Percentiles rank a stretch among this genome's conserved stretches.
Conservation (phyloP, 2,113 vertebrate genomes). For the Tor tambroides region DNA sequence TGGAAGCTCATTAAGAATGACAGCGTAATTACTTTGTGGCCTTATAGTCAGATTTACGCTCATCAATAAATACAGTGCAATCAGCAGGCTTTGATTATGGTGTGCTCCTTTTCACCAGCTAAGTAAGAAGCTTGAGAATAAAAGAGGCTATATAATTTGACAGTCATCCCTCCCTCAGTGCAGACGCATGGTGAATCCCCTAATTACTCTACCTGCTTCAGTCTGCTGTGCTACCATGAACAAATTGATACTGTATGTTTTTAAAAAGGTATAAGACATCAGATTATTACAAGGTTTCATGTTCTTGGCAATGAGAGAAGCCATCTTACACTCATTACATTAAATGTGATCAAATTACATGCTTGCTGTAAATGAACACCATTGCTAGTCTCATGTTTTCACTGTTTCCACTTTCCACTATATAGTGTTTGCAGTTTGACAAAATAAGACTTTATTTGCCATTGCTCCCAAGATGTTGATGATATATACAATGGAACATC, state of each 20-base stretch:
- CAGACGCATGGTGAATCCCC: conserved; percentile 6
- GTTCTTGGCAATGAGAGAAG: background rate
- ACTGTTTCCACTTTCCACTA: background rate
- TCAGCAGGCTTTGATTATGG: conserved; percentile 68
- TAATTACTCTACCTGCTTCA: conserved; percentile 12
- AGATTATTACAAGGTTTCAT: background rate
- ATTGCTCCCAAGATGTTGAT: background rate
- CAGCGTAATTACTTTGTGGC: conserved; percentile 68
- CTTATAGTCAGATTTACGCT: conserved; percentile 70
- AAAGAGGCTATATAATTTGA: conserved; percentile 61
- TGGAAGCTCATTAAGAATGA: conserved; percentile 64
- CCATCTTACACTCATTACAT: background rate
- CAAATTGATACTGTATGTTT: conserved; percentile 5
- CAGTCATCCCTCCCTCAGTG: background rate
- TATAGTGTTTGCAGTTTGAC: background rate
- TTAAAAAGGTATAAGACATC: background rate
- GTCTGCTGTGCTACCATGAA: conserved; percentile 5
- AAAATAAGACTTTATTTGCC: background rate
- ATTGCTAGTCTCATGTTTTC: background rate
- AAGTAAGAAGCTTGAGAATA: conserved; percentile 65
- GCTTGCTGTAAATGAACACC: background rate
- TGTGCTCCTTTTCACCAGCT: conserved; percentile 60
- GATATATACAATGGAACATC: background rate
- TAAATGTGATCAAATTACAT: background rate
- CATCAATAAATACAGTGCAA: conserved; percentile 73